Evolutionary conservation across 37 sponge, comb jelly and placozoan species (phyloP), one percentile per base, ranked within the genome.

Genomic region (Cladorhizidae sp.): DNA sequence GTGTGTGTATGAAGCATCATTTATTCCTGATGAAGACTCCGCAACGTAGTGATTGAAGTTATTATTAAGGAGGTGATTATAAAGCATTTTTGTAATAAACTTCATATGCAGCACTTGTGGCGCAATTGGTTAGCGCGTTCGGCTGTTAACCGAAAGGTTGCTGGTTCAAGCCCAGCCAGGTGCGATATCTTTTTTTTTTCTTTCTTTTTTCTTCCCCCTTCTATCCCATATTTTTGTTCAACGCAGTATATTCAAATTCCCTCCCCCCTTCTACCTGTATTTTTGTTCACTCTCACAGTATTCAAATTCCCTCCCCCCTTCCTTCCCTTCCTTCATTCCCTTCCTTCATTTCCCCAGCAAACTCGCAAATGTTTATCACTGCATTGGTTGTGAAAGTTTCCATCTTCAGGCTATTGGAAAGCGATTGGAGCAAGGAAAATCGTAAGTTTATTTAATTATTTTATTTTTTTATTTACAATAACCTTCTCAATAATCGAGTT

Each of bases 301-400:
- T n/a, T n/a, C n/a, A 45, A 45, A 12, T 45, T 45, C 9, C 49
- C 9, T 45, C 49, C 49, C 49, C 5, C 49, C 49, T 45, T 45
- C 9, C 9, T 45, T 45, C 9, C 9, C 49, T 45, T 45, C 8
- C 9, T 45, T 45, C 9, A 12, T 45, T 9, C 49, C 49, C 49
- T 45, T 52, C 33, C 36, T 1, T n/a, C 25, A 29, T n/a, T 61
- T 26, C 65, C 32, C 32, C 65, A 92, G 93, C 55, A 96, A 93
- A 64, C 62, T 82, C 54, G 82, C 94, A 15, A 93, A 85, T 85
- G 90, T 98, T 6, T 96, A 94, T 62, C 83, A 89, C 82, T 98
- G 99, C 57, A 79, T 80, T 78, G 96, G 96, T 12, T 98, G 99
- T 88, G 82, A 86, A 26, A 89, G 89, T 72, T 93, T 85, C 78